phyloP scores from a whole-genome alignment of 2,797 vertebrate genomes.

The Pseudocheirus occidentalis region DNA sequence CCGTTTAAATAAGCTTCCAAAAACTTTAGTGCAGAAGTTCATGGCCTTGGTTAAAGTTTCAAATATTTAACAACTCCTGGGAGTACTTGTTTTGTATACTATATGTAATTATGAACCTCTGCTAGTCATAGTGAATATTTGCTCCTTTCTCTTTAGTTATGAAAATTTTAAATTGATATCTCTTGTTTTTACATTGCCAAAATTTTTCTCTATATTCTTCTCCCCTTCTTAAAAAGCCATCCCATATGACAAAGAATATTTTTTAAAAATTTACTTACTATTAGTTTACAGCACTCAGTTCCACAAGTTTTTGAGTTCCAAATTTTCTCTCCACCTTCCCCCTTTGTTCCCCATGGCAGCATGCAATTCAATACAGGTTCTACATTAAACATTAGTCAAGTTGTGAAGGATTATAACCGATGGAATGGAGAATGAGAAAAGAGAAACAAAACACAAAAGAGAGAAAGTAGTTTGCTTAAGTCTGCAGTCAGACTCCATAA shows the following conservation, averaged over 20 bases:
- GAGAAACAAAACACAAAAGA: no score
- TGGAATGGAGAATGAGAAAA: no score
- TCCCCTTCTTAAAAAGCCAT: neutral
- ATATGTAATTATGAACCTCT: neutral
- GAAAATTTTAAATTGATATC: neutral
- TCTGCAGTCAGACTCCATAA: no score
- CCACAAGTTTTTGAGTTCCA: no score
- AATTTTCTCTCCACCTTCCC: no score
- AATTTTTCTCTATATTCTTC: neutral
- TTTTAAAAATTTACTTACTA: neutral
- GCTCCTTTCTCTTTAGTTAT: neutral
- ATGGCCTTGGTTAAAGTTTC: neutral
- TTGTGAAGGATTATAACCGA: no score
- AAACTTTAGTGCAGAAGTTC: neutral
- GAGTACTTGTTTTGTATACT: neutral
- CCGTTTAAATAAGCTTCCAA: neutral
- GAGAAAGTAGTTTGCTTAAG: no score
- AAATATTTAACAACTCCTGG: neutral
- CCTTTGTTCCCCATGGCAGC: no score
- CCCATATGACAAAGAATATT: neutral
- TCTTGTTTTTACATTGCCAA: neutral
- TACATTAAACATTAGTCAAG: no score
- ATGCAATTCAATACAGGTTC: no score
- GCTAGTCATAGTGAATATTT: neutral
- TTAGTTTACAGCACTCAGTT: no score